phyloP scores from a whole-genome alignment of 1,140 invertebrate genomes.

The Tetragnatha versicolor region DNA sequence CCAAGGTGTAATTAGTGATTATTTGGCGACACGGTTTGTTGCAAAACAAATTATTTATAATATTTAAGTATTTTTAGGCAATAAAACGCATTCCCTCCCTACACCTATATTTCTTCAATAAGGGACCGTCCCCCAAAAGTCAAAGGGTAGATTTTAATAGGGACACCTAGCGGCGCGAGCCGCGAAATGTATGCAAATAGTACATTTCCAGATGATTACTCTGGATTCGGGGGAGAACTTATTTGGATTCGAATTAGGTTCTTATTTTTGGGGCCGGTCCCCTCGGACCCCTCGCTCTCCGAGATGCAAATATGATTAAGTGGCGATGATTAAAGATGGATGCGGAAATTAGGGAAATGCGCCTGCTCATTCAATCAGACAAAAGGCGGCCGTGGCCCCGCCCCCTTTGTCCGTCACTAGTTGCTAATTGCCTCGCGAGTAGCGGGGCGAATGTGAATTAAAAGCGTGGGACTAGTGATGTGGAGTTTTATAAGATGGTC shows the following conservation, averaged over 20 bases:
- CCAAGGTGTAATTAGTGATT: too few species aligned
- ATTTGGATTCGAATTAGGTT: conserved; percentile 12
- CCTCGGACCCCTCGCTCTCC: not conserved
- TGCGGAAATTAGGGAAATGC: conserved; percentile 12
- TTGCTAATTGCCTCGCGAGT: too few species aligned
- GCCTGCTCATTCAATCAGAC: not conserved
- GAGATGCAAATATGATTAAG: conserved; percentile 2
- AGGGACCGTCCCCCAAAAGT: not conserved
- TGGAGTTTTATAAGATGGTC: too few species aligned
- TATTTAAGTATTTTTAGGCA: too few species aligned
- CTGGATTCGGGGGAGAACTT: not conserved
- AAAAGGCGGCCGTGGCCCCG: not conserved
- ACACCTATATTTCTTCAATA: not conserved
- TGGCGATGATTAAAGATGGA: not conserved
- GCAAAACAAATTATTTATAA: too few species aligned
- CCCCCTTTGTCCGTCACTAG: too few species aligned
- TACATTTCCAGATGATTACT: not conserved
- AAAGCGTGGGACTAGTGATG: too few species aligned
- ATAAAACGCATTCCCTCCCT: too few species aligned
- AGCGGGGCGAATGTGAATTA: too few species aligned
- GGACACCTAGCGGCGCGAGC: not conserved
- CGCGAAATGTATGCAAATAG: conserved; percentile 11
- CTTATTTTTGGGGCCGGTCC: not conserved
- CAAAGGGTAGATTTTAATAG: not conserved
- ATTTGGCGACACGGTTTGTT: too few species aligned